phyloP scores from a whole-genome alignment of 2,113 vertebrate genomes.

The Hemicordylus capensis region DNA sequence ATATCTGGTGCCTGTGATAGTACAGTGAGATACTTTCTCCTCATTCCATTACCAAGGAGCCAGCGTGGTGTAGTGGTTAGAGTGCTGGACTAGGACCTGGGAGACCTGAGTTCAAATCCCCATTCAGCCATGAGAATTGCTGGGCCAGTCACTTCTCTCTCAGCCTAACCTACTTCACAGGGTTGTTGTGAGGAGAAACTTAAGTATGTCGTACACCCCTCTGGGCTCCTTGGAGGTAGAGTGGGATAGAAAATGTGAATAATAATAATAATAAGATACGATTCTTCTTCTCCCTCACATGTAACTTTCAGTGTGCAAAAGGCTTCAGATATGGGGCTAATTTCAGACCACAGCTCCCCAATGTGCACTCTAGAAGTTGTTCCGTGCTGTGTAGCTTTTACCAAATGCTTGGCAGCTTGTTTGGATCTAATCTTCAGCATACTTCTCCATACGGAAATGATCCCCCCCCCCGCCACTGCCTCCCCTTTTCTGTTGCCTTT shows the following conservation, averaged over 20 bases:
- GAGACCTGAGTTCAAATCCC: too few relatives aligned
- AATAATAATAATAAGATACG: too few relatives aligned
- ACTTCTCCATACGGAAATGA: background rate
- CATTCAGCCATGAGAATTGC: too few relatives aligned
- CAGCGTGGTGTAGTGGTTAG: too few relatives aligned
- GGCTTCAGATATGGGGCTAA: background rate
- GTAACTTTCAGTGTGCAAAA: background rate
- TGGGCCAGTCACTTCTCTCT: too few relatives aligned
- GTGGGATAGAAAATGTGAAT: too few relatives aligned
- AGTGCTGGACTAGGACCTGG: too few relatives aligned
- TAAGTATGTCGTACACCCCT: too few relatives aligned
- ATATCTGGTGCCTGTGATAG: background rate
- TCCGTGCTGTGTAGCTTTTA: background rate
- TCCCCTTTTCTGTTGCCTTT: background rate
- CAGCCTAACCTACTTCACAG: too few relatives aligned
- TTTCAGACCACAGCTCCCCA: background rate
- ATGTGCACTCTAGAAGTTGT: background rate
- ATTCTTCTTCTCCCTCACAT: background rate
- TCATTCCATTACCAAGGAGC: too few relatives aligned
- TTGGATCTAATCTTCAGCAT: background rate
- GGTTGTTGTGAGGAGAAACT: too few relatives aligned
- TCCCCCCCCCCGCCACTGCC: background rate
- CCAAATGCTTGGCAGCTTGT: background rate
- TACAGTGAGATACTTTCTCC: background rate
- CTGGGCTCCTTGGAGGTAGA: too few relatives aligned